Evolutionary conservation across 2,797 vertebrate genomes (phyloP).

Genomic region (Notoglanidium macrostoma): DNA sequence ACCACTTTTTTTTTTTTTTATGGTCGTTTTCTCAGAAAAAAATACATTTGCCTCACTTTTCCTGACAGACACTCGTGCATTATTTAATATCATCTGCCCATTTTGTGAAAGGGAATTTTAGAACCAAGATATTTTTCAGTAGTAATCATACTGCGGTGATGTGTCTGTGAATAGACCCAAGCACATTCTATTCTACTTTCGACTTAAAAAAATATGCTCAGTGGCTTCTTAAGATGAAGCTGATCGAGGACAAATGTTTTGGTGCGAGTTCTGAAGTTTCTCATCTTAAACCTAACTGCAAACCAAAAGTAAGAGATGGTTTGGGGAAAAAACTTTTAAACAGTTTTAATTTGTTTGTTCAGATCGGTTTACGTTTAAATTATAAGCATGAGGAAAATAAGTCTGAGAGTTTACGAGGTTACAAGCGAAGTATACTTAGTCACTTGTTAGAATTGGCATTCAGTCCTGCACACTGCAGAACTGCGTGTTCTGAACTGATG

Average conservation of each 20-base stretch:
- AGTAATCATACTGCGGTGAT: not conserved
- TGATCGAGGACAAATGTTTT: not conserved
- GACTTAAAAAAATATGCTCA: too few relatives aligned
- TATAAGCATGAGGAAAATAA: not conserved
- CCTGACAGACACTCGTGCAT: not conserved
- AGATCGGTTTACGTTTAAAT: not conserved
- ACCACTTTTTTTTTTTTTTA: not conserved
- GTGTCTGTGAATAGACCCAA: not conserved
- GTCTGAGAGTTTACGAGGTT: not conserved
- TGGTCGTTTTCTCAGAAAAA: constrained; percentile 8
- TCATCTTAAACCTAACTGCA: not conserved
- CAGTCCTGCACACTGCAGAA: not conserved
- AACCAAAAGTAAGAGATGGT: not conserved
- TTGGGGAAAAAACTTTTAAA: not conserved
- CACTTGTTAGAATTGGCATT: not conserved
- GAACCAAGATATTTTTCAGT: not conserved
- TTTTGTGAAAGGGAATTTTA: not conserved
- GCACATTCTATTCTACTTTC: constrained; percentile 12
- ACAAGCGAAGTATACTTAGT: not conserved
- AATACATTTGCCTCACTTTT: not conserved
- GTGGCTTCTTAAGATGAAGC: not conserved
- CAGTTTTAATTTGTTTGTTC: not conserved
- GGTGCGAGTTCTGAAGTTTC: too few relatives aligned
- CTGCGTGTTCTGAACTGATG: not conserved
- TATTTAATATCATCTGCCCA: constrained; percentile 19